Evolutionary conservation across 92 coral and sea anemone species (phyloP).

Genomic region (Siderastrea radians): DNA sequence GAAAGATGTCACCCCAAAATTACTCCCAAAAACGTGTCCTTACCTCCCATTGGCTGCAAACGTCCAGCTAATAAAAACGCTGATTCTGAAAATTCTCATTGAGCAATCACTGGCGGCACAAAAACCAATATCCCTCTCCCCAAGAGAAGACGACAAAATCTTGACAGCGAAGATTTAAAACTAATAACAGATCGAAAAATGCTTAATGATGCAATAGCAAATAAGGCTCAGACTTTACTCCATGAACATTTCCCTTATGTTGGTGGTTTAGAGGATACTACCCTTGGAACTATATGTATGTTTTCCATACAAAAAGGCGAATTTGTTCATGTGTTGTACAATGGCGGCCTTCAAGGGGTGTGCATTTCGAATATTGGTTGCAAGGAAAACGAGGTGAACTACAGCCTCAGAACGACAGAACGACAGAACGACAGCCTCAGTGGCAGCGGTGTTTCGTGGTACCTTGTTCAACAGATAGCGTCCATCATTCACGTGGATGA

Average conservation of each 20-base stretch:
- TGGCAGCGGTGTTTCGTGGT: conserved; percentile 32
- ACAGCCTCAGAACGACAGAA: no score
- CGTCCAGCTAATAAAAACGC: background rate
- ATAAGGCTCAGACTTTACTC: conserved; percentile 55
- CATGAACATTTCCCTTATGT: conserved; percentile 40
- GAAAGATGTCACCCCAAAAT: background rate
- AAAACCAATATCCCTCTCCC: background rate
- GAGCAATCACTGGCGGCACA: background rate
- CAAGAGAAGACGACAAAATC: conserved; percentile 10
- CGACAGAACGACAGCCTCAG: conserved; percentile 73
- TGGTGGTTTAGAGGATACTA: conserved; percentile 70
- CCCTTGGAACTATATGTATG: conserved; percentile 53
- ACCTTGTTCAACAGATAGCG: conserved; percentile 58
- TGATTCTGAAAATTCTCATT: background rate
- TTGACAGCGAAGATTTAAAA: conserved; percentile 3
- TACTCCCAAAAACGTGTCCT: background rate
- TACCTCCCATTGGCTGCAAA: background rate
- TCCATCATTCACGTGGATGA: conserved; percentile 6
- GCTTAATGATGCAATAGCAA: conserved; percentile 40
- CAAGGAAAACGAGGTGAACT: conserved; percentile 43
- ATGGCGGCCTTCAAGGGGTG: conserved; percentile 74
- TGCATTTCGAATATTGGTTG: conserved; percentile 65
- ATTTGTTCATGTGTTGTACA: conserved; percentile 73
- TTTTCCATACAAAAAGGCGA: conserved; percentile 64
- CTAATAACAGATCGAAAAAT: conserved; percentile 9